Conservation (phyloP, 1,140 invertebrate species). For the Drosophila pseudoobscura region DNA sequence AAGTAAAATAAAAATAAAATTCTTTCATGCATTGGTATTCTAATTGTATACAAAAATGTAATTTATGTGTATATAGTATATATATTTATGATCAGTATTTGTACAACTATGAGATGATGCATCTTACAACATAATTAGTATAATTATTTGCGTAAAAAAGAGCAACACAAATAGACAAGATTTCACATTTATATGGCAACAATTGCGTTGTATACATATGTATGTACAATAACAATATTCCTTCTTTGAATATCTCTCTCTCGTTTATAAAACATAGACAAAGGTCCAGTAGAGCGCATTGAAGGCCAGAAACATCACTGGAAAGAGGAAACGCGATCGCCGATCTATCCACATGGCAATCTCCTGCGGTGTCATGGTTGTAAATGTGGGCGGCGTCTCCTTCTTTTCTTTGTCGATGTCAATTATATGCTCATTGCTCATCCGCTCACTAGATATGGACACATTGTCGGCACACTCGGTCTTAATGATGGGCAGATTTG, state of each 20-base stretch:
- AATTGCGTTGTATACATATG: background rate
- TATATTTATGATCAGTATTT: conserved; percentile 43
- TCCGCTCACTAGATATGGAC: conserved; percentile 64
- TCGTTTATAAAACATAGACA: conserved; percentile 84
- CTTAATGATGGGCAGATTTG: conserved; percentile 75
- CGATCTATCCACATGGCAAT: conserved; percentile 93
- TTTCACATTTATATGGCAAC: conserved; percentile 55
- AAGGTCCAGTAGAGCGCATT: conserved; percentile 94
- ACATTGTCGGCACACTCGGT: conserved; percentile 72
- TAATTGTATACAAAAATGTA: no score
- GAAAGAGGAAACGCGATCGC: conserved; percentile 90
- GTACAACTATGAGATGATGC: conserved; percentile 57
- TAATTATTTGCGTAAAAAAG: conserved; percentile 51
- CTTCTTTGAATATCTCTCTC: conserved; percentile 7
- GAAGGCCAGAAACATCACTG: conserved; percentile 90
- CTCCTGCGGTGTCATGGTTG: conserved; percentile 93
- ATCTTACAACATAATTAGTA: conserved; percentile 41
- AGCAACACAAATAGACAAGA: conserved; percentile 56
- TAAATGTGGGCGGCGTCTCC: conserved; percentile 82
- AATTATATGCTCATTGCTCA: conserved; percentile 67
- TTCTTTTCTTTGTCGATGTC: conserved; percentile 72
- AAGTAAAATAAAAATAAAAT: no score
- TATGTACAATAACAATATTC: conserved; percentile 3
- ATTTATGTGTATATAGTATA: no score
- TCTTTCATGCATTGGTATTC: no score